Evolutionary conservation across 1,140 invertebrate species (phyloP).

Genomic region (Drosophila varians): DNA sequence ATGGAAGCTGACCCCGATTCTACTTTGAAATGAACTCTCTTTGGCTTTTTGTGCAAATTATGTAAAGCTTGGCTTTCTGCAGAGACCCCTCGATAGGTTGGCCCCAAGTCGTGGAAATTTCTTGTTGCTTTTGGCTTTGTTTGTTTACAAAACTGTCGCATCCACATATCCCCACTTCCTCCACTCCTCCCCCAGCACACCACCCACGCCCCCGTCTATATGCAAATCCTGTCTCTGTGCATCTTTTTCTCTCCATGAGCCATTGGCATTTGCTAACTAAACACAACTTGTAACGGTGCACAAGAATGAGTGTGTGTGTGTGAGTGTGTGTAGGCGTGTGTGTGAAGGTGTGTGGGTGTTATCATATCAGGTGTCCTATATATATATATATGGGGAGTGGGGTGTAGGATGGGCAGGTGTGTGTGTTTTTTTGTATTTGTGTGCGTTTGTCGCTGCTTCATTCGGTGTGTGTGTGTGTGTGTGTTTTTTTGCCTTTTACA

Average conservation of each 20-base stretch:
- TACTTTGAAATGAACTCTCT: constrained; percentile 13
- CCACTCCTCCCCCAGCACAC: neutral
- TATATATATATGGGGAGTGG: neutral
- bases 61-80: constrained; percentile 28
- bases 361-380: constrained; percentile 42
- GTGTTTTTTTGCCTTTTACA: constrained; percentile 52
- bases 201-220: neutral
- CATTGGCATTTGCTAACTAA: constrained; percentile 75
- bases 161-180: neutral
- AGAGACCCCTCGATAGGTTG: constrained; percentile 32
- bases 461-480: constrained; percentile 29
- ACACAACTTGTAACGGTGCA: constrained; percentile 31
- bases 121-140: constrained; percentile 44
- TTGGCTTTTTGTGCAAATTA: constrained; percentile 12
- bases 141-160: constrained; percentile 68
- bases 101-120: constrained; percentile 22
- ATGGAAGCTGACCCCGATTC: neutral
- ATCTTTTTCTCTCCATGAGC: constrained; percentile 37
- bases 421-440: constrained; percentile 20
- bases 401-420: constrained; percentile 1
- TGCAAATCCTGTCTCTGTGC: neutral
- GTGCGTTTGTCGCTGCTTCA: constrained; percentile 57
- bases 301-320: too few species aligned
- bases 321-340: constrained; percentile 8
- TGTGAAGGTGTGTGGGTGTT: constrained; percentile 19